Evolutionary conservation across 2,797 vertebrate genomes (phyloP).

Genomic region (Poeciliopsis presidionis): DNA sequence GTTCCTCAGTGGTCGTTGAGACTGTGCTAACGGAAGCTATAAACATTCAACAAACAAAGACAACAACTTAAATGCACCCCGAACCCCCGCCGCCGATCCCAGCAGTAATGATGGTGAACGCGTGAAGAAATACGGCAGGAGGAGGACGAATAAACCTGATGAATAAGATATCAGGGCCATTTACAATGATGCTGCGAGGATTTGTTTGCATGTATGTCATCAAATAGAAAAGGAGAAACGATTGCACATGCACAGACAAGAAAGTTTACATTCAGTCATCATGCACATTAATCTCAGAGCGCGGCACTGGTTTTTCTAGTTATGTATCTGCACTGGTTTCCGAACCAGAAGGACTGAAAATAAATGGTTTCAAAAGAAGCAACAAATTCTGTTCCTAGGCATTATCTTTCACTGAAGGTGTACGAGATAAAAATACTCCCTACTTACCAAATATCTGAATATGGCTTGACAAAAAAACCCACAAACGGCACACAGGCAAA

Average conservation of each 20-base stretch:
- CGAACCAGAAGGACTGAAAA: background rate
- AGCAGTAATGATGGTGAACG: constrained; percentile 65
- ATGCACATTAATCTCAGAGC: constrained; percentile 9
- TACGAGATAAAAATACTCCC: background rate
- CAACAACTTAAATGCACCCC: constrained; percentile 65
- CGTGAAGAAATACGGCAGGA: constrained; percentile 57
- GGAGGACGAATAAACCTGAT: constrained; percentile 60
- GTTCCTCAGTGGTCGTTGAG: constrained; percentile 78
- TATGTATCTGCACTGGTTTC: too few relatives aligned
- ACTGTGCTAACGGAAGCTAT: constrained; percentile 77
- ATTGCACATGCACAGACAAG: constrained; percentile 25
- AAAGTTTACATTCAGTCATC: constrained; percentile 22
- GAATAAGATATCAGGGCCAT: constrained; percentile 57
- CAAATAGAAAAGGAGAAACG: constrained; percentile 32
- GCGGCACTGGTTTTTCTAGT: background rate
- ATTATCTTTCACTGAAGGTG: background rate
- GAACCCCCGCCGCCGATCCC: constrained; percentile 28
- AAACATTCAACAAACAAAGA: constrained; percentile 78
- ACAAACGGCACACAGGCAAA: background rate
- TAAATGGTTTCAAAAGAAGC: background rate
- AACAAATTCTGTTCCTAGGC: background rate
- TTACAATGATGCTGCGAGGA: constrained; percentile 50
- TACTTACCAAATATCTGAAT: background rate
- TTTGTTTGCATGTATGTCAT: constrained; percentile 37
- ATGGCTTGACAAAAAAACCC: background rate